Percentiles rank a stretch among this genome's conserved stretches.
phyloP scores from a whole-genome alignment of 2,113 vertebrate species.

The Epinephelus lanceolatus region DNA sequence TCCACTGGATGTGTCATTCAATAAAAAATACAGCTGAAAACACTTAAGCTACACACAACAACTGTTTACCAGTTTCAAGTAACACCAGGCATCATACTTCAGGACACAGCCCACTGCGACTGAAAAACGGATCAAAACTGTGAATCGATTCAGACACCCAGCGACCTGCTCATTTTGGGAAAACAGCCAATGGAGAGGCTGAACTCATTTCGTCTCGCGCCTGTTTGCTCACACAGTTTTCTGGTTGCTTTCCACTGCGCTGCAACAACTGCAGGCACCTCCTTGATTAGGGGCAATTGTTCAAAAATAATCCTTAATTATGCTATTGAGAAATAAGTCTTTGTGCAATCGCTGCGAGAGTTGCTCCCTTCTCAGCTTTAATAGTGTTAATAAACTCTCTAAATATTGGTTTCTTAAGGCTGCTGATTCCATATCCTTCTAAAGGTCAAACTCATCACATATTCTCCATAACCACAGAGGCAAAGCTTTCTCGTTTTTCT shows the following conservation, averaged over 20 bases:
- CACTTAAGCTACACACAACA: slow-evolving; percentile 25
- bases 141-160: background rate
- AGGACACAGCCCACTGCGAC: background rate
- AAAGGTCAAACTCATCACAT: slow-evolving; percentile 49
- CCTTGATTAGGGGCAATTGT: slow-evolving; percentile 48
- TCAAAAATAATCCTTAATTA: slow-evolving; percentile 47
- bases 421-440: slow-evolving; percentile 7
- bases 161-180: slow-evolving; percentile 24
- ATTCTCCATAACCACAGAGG: background rate
- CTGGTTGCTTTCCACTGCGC: slow-evolving; percentile 48
- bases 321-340: slow-evolving; percentile 17
- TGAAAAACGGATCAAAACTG: slow-evolving; percentile 11
- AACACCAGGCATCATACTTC: background rate
- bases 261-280: slow-evolving; percentile 39
- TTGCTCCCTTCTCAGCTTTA: background rate
- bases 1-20: slow-evolving; percentile 5
- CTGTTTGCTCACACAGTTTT: slow-evolving; percentile 15
- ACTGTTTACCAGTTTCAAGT: slow-evolving; percentile 5
- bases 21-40: slow-evolving; percentile 22
- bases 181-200: slow-evolving; percentile 25
- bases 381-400: slow-evolving; percentile 10
- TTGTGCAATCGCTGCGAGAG: background rate
- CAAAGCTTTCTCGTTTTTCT: background rate
- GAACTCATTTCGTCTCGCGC: slow-evolving; percentile 16
- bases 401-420: slow-evolving; percentile 16